These are phyloP conservation scores for Parnassius glacialis DNA, from an alignment of 2,888 invertebrate species.

Conservation along the genomic window DNA sequence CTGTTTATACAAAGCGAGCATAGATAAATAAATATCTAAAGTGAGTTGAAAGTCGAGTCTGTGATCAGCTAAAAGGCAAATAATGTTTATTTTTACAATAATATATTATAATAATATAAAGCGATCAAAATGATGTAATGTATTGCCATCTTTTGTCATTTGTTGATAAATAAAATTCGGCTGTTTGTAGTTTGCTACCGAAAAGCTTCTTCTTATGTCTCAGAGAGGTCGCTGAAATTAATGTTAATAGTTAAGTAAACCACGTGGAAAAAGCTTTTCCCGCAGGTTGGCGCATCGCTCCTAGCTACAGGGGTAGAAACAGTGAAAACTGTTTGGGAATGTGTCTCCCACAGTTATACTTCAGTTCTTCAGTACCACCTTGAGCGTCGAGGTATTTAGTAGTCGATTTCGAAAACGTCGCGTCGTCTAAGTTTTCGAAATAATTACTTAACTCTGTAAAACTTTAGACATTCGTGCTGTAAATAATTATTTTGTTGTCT, in stretches of 20 bases:
- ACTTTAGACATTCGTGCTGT: conserved; percentile 11
- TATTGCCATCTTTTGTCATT: conserved; percentile 3
- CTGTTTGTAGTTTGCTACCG: not conserved
- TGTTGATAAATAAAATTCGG: not conserved
- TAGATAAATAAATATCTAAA: too few species aligned
- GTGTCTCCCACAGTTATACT: conserved; percentile 48
- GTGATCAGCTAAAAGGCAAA: too few species aligned
- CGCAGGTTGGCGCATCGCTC: conserved; percentile 65
- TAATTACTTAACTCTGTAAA: conserved; percentile 14
- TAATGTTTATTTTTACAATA: too few species aligned
- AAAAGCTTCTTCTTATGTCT: conserved; percentile 17
- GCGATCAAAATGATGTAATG: too few species aligned
- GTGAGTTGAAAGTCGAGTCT: too few species aligned
- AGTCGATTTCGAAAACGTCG: conserved; percentile 23
- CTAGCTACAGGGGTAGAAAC: conserved; percentile 55
- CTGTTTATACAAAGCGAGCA: too few species aligned
- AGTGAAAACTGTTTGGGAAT: conserved; percentile 57
- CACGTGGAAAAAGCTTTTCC: conserved; percentile 61
- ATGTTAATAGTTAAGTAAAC: conserved; percentile 39
- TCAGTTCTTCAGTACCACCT: conserved; percentile 69
- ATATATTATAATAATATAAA: too few species aligned
- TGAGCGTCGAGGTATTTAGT: conserved; percentile 49
- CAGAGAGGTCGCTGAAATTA: conserved; percentile 44
- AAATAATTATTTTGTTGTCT: not conserved
- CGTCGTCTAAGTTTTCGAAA: conserved; percentile 54